Evolutionary conservation across 2,797 vertebrate species (phyloP), one percentile per base, ranked within the genome.

Genomic region (Semaprochilodus insignis): DNA sequence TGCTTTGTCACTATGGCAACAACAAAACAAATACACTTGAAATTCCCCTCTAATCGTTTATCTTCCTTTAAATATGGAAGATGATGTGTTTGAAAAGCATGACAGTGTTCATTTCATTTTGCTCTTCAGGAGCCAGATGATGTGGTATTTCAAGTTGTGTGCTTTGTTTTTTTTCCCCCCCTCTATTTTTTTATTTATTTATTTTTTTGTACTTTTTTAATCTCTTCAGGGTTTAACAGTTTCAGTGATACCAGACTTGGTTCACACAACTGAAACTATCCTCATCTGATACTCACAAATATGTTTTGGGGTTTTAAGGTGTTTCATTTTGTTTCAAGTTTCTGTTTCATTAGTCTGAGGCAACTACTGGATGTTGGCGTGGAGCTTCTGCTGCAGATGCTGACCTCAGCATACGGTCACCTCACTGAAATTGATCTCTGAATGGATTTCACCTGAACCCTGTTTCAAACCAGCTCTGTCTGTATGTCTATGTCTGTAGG

Each of bases 1-100:
- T 91, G 87, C 87, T 85, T 66, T 0, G 83, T 93, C 78, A 78
- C 93, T 87, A 87, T 89, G 34, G 91, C 70, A 48, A 92, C 89
- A 0, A 72, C 87, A 89, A 89, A 89, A 87, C 74, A 86, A 84
- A 85, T 36, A 78, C 89, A 78, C 54, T 67, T 23, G 27, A 75
- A 72, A 74, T 25, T 80, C 81, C 82, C 82, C 57, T 54, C 40
- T 19, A 80, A 74, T 83, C 40, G 17, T 73, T 36, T 31, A 74
- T 57, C 74, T 70, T 74, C 80, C 19, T 31, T 34, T 62, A 65
- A 71, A 31, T 74, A 81, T 71, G 63, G 40, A 10, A 23, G 25
- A n/a, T 27, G 74, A 74, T 81, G 21, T 57, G 14, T 34, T 15
- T 19, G 48, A 23, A 25, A 34, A 62, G 36, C 62, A 31, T 21